Conservation (phyloP, 2,888 invertebrate species). For the Neuroscelio doddi region DNA sequence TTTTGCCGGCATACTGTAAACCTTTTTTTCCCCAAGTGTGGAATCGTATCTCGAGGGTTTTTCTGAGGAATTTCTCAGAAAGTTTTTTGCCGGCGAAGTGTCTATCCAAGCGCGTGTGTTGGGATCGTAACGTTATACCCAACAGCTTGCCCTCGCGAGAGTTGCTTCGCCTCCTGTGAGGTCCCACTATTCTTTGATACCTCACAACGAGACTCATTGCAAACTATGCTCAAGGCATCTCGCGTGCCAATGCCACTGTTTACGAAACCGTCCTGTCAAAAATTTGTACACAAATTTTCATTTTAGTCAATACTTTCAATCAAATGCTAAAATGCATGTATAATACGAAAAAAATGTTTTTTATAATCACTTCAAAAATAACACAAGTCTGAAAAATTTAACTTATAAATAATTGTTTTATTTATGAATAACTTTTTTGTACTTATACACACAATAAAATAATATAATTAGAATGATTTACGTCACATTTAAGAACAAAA, state of each 20-base stretch:
- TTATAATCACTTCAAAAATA: too few relatives aligned
- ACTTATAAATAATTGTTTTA: too few relatives aligned
- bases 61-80: constrained; percentile 2
- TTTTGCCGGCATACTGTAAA: neutral
- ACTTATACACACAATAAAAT: too few relatives aligned
- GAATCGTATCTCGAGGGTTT: neutral
- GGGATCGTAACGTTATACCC: constrained; percentile 27
- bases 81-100: constrained; percentile 8
- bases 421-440: too few relatives aligned
- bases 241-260: constrained; percentile 31
- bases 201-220: constrained; percentile 14
- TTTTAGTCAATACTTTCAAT: too few relatives aligned
- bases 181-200: constrained; percentile 23
- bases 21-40: neutral
- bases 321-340: too few relatives aligned
- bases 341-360: too few relatives aligned
- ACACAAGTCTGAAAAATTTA: too few relatives aligned
- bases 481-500: too few relatives aligned
- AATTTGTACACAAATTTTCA: too few relatives aligned
- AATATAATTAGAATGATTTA: too few relatives aligned
- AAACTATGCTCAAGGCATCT: constrained; percentile 7
- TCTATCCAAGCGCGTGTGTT: neutral
- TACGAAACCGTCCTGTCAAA: neutral
- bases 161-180: constrained; percentile 24
- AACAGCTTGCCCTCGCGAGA: constrained; percentile 27